phyloP scores from a whole-genome alignment of 2,797 vertebrate genomes.

The Limosa lapponica region DNA sequence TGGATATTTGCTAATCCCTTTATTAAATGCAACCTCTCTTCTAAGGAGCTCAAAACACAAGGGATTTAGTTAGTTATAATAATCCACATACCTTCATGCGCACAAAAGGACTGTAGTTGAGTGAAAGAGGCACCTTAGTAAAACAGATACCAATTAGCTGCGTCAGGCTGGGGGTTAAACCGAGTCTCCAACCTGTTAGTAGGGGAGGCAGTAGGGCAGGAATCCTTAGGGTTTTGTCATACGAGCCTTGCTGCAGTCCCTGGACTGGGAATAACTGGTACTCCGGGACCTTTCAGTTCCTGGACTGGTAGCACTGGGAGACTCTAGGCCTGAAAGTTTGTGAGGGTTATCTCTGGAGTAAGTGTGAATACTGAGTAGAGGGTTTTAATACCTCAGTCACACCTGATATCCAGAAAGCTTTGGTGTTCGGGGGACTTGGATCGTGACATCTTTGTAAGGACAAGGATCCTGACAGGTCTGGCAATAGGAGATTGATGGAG shows the following conservation, averaged over 20 bases:
- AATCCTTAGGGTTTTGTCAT: not conserved
- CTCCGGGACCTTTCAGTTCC: not conserved
- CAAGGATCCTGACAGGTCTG: not conserved
- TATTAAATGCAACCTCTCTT: not conserved
- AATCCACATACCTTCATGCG: accelerated
- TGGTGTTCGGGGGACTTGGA: not conserved
- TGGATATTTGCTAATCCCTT: not conserved
- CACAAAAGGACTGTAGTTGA: not conserved
- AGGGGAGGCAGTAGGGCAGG: not conserved
- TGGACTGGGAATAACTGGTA: not conserved
- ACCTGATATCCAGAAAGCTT: not conserved
- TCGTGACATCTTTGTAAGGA: accelerated
- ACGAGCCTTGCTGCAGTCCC: not conserved
- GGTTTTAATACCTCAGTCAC: not conserved
- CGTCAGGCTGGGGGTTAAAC: not conserved
- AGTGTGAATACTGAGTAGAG: not conserved
- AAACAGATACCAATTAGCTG: not conserved
- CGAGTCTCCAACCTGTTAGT: not conserved
- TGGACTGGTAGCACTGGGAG: not conserved
- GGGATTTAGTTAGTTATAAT: not conserved
- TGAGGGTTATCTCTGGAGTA: not conserved
- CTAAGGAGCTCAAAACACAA: not conserved
- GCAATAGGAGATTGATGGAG: not conserved
- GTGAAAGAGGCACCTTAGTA: not conserved
- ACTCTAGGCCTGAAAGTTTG: not conserved